These are phyloP conservation scores for Buphagus erythrorhynchus DNA, from an alignment of 2,797 vertebrate genomes.

Conservation along the genomic window DNA sequence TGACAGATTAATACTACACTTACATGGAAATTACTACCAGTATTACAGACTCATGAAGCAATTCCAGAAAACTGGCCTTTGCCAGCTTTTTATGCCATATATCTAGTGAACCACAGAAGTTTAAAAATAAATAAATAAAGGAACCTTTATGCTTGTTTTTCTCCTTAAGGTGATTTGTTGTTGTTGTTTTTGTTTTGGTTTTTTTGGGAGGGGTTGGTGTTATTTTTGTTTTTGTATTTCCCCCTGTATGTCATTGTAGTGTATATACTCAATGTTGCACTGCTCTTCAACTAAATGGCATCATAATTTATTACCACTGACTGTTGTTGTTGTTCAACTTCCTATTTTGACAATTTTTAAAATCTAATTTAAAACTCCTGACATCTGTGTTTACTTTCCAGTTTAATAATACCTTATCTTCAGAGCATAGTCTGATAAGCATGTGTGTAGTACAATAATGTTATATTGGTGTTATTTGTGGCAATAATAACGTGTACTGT, in stretches of 20 bases:
- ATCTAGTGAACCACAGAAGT: not conserved
- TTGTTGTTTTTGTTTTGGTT: too few relatives aligned
- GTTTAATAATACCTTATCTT: slow-evolving; percentile 66
- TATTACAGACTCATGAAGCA: not conserved
- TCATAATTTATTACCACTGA: slow-evolving; percentile 17
- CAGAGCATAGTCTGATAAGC: slow-evolving; percentile 40
- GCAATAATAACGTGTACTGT: not conserved
- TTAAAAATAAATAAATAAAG: not conserved
- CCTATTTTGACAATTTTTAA: slow-evolving; percentile 65
- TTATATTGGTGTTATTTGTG: slow-evolving; percentile 38
- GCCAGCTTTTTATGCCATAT: not conserved
- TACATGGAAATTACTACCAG: not conserved
- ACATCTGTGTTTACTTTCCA: slow-evolving; percentile 72
- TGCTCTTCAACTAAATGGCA: not conserved
- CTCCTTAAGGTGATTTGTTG: not conserved
- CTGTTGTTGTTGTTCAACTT: slow-evolving; percentile 53
- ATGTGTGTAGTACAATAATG: slow-evolving; percentile 20
- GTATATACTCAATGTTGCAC: not conserved
- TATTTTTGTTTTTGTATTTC: not conserved
- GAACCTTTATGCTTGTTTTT: not conserved
- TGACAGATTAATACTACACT: not conserved
- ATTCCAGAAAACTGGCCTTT: not conserved
- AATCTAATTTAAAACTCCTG: slow-evolving; percentile 64
- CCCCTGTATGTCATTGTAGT: not conserved
- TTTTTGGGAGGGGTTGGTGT: not conserved